phyloP scores from a whole-genome alignment of 2,113 vertebrate genomes.

The Melozone crissalis region DNA sequence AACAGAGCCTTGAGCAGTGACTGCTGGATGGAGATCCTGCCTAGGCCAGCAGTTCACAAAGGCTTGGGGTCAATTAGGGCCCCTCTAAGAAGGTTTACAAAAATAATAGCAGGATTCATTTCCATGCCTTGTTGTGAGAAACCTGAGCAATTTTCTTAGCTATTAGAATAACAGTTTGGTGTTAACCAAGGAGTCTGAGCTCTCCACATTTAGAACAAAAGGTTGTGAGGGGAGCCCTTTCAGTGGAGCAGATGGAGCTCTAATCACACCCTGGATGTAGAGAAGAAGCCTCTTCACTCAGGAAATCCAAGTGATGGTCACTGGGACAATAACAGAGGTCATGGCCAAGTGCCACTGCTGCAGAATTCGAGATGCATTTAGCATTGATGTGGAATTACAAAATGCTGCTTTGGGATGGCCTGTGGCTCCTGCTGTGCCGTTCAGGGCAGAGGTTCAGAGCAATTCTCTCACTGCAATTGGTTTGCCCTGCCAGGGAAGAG shows the following conservation, averaged over 20 bases:
- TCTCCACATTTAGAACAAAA: neutral
- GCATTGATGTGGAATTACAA: neutral
- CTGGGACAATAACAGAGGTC: neutral
- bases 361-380: neutral
- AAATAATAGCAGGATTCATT: neutral
- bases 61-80: neutral
- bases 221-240: neutral
- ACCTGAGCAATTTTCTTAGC: neutral
- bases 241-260: neutral
- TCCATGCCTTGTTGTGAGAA: neutral
- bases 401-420: neutral
- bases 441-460: neutral
- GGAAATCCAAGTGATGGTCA: neutral
- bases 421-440: neutral
- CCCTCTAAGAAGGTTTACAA: neutral
- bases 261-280: neutral
- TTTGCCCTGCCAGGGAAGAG: neutral
- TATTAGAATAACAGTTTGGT: neutral
- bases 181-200: neutral
- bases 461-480: neutral
- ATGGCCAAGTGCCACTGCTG: neutral
- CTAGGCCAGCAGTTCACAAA: neutral
- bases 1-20: neutral
- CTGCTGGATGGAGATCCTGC: neutral
- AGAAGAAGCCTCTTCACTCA: neutral